Base-by-base conservation (phyloP, 2,797 vertebrate species). In the Taenioides sp. region DNA sequence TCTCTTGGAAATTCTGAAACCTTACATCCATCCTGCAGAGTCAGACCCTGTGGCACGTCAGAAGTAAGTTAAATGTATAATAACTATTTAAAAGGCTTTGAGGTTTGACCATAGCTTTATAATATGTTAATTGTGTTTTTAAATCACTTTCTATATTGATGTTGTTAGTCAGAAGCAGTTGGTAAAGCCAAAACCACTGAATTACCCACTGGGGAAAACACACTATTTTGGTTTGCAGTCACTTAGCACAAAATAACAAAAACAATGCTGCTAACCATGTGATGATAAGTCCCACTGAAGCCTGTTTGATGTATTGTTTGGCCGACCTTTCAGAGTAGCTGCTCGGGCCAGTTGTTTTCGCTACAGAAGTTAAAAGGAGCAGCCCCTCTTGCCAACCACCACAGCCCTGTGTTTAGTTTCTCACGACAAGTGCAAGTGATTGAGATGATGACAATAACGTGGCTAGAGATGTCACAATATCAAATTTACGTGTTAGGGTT, bases 11-110 rank as follows among this genome's bases (percentile, higher is more conserved):
- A 93, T 98, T 85, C 89, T 99, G 74, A 93, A 89, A 40, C 74
- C 84, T 0, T 99, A 97, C 67, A 91, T 98, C 85, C 95, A 99
- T 88, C 96, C 96, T 17, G 92, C 93, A 68, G 95, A 96, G 69
- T 96, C 97, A 0, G 96, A 98, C 88, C 96, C 96, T 70, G 92
- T 97, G 34, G 92, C 88, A 74, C 93, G 94, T 71, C 97, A 99
- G 80, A 98, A 95, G 98, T 98, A 91, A 87, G 88, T 7, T 11
- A 67, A n/a, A 20, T 34, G 4, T 37, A 10, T 37, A 14, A 27
- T 6, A 49, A 25, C 17, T 10, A 10, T 17, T 9, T 52, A 27
- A 28, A 54, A 7, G 49, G 5, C 27, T 7, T 54, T 54, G 22
- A 52, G 47, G 9, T 4, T 52, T 28, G 16, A 20, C 50, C 28